These are phyloP conservation scores for Melozone crissalis DNA, from an alignment of 2,113 vertebrate genomes.

Conservation along the genomic window DNA sequence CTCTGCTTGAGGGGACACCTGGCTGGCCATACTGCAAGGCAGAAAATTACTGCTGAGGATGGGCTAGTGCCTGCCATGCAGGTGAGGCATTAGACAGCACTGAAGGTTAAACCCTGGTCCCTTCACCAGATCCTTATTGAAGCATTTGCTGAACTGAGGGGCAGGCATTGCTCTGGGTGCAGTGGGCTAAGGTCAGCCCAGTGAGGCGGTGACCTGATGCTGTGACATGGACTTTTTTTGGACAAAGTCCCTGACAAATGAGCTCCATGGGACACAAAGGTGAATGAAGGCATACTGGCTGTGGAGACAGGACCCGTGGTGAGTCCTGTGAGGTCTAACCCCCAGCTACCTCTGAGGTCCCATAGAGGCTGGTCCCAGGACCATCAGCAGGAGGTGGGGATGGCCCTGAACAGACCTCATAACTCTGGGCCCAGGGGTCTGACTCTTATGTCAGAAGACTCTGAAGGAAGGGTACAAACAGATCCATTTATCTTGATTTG, in stretches of 20 bases:
- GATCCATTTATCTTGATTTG: not conserved
- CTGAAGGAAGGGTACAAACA: accelerated
- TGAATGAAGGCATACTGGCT: too few relatives aligned
- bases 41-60: too few relatives aligned
- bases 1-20: not conserved
- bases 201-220: accelerated
- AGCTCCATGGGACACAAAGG: not conserved
- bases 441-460: not conserved
- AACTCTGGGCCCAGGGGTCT: accelerated
- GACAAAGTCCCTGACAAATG: not conserved
- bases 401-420: accelerated
- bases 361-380: not conserved
- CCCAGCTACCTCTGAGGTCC: not conserved
- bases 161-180: accelerated
- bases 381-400: not conserved
- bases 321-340: accelerated
- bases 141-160: not conserved
- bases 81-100: accelerated
- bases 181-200: accelerated
- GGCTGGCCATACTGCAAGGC: too few relatives aligned
- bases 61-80: too few relatives aligned
- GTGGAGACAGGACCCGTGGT: accelerated
- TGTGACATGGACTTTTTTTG: not conserved
- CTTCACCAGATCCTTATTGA: not conserved
- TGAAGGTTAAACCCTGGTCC: not conserved